Evolutionary conservation across 2,113 vertebrate genomes (phyloP).

Genomic region (Furnarius figulus): DNA sequence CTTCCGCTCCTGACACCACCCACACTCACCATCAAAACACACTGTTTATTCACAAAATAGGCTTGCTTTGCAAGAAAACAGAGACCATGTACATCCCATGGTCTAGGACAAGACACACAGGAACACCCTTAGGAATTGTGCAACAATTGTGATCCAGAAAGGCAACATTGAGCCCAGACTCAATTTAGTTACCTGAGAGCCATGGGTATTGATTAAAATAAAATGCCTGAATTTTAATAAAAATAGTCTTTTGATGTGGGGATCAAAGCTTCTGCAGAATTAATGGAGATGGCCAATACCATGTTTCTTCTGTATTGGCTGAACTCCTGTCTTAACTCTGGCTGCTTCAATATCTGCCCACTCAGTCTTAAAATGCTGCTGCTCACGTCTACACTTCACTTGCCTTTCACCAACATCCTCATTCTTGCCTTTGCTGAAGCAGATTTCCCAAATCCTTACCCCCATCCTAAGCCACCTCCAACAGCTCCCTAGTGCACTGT

Average conservation of each 20-base stretch:
- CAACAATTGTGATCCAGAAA: neutral
- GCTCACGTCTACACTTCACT: neutral
- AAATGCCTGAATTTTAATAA: neutral
- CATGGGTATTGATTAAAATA: neutral
- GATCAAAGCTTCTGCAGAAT: neutral
- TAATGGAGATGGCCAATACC: neutral
- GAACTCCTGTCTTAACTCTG: neutral
- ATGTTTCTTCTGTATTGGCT: accelerated
- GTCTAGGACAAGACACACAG: neutral
- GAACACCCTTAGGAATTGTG: accelerated
- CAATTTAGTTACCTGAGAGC: neutral
- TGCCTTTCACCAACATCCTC: neutral
- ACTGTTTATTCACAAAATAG: neutral
- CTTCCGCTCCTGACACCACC: neutral
- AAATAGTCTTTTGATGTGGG: neutral
- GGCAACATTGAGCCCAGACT: neutral
- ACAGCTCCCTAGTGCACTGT: neutral
- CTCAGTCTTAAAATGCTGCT: neutral
- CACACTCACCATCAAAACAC: neutral
- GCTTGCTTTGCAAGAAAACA: neutral
- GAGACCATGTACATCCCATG: accelerated
- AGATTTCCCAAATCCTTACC: neutral
- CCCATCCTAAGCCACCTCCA: neutral
- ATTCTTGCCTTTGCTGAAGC: neutral
- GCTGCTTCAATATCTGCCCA: neutral